Base-by-base conservation (phyloP, 2,888 invertebrate genomes). In the Mimumesa dahlbomi region DNA sequence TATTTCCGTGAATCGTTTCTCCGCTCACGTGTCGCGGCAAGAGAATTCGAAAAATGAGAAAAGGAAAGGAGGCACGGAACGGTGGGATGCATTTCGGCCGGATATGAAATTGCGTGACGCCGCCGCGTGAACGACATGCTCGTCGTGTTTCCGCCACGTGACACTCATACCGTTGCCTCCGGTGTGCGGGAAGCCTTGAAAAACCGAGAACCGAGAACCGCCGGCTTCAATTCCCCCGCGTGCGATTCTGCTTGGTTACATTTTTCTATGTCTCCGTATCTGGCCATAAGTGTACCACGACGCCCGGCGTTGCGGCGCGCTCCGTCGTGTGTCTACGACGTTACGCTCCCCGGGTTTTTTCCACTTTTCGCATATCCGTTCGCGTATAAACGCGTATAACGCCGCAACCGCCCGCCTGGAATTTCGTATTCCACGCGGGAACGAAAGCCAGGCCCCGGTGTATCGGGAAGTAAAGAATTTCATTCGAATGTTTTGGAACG, bases 21-120 rank as follows among this genome's bases (percentile, higher is more conserved):
- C 9, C 6, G 7, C n/a, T 14, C 5, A 18, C 21, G 14, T 19
- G 16, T n/a, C 5, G 22, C 13, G n/a, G n/a, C 3, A 21, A n/a
- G 34, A 38, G 16, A 29, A 4, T 4, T 13, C 11, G 43, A 7
- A 31, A 2, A 31, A 46, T 9, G 13, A 43, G 34, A 11, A 34
- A 25, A 34, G 13, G 14, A 50, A 43, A 16, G 18, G 22, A 7
- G 22, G 11, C 13, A 25, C 11, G 5, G 16, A 31, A 22, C 11
- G n/a, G 25, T 3, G 25, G 6, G 43, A 19, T 36, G 70, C 50
- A 66, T 66, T 76, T 76, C 59, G 68, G 48, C 38, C 67, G 73
- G 76, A 84, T 82, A 83, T 78, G 81, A 79, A 82, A 79, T 84
- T 82, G 84, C 79, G 81, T 82, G 82, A 84, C 67, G 72, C 61